Evolutionary conservation across 2,113 vertebrate genomes (phyloP).

Genomic region (Mesitornis unicolor): DNA sequence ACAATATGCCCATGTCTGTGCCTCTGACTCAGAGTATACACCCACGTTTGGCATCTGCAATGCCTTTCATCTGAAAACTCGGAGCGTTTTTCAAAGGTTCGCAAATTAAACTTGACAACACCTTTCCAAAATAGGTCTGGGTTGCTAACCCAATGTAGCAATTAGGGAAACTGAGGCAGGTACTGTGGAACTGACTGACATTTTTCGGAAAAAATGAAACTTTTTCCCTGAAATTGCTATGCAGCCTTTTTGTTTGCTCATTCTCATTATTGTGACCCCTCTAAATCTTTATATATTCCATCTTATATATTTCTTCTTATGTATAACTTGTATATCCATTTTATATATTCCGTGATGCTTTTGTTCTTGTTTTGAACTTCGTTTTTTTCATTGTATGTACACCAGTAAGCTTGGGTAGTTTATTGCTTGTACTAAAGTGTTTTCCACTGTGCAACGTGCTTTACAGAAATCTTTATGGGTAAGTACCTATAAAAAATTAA

Average conservation of each 20-base stretch:
- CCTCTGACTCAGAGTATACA: conserved; percentile 56
- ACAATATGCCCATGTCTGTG: neutral
- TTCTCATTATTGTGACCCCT: neutral
- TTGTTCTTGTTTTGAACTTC: neutral
- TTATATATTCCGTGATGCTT: neutral
- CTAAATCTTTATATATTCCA: too few species aligned
- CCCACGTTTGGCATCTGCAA: conserved; percentile 50
- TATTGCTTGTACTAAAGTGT: neutral
- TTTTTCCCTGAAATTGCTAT: accelerated
- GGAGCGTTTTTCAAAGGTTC: conserved; percentile 17
- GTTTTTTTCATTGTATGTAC: neutral
- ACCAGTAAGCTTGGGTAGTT: neutral
- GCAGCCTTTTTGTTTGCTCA: neutral
- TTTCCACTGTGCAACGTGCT: neutral
- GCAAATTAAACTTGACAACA: conserved; percentile 50
- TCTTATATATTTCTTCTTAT: too few species aligned
- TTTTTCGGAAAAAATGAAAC: neutral
- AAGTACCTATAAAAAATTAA: neutral
- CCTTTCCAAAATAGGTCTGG: conserved; percentile 60
- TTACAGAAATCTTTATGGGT: neutral
- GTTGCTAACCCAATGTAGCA: conserved; percentile 18
- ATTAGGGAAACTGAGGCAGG: conserved; percentile 26
- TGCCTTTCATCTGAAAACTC: conserved; percentile 44
- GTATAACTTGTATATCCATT: too few species aligned
- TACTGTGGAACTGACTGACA: neutral